Evolutionary conservation across 2,797 vertebrate species (phyloP).

Genomic region (Rallus crepitans): DNA sequence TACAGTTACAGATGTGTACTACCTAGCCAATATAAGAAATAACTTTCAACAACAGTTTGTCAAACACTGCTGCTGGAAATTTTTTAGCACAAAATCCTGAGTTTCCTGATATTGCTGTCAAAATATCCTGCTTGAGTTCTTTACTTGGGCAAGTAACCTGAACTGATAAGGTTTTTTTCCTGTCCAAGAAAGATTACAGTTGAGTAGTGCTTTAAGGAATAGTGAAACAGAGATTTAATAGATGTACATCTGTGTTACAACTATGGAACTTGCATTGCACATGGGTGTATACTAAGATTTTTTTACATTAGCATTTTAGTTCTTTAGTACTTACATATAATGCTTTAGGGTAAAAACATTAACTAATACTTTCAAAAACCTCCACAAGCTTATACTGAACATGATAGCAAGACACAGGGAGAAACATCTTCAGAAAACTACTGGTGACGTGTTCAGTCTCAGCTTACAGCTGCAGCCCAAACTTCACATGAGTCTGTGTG

Average conservation of each 20-base stretch:
- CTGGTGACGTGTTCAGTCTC: background rate
- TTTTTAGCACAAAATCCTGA: background rate
- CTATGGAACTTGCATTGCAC: background rate
- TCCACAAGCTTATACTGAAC: background rate
- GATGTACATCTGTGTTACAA: background rate
- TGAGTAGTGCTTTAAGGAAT: background rate
- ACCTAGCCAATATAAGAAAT: background rate
- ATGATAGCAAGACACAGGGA: background rate
- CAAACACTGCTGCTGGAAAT: background rate
- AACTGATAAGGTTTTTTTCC: background rate
- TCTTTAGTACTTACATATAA: background rate
- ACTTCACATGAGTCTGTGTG: background rate
- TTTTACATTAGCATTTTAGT: background rate
- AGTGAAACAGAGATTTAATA: background rate
- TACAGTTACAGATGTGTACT: background rate
- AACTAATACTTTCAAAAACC: background rate
- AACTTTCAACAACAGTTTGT: background rate
- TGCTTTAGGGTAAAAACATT: background rate
- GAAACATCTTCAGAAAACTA: background rate
- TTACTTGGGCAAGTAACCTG: background rate
- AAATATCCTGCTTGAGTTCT: background rate
- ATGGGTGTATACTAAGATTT: background rate
- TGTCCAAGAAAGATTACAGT: background rate
- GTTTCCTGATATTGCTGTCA: background rate
- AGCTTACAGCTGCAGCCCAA: conserved; percentile 17